Evolutionary conservation across 2,113 vertebrate genomes (phyloP).

Genomic region (Patagioenas fasciata): DNA sequence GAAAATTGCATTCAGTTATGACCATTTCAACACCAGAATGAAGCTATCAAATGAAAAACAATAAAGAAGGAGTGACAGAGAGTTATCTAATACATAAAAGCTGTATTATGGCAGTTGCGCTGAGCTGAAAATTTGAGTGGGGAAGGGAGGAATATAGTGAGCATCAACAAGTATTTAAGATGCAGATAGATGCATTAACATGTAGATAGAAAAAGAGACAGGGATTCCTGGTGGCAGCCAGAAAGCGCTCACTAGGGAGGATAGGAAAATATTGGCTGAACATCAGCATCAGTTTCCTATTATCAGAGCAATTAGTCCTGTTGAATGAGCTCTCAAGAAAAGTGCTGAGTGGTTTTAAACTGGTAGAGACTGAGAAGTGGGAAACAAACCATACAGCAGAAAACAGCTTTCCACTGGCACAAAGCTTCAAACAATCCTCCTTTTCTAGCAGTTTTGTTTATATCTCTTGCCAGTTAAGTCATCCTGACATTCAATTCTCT

Average conservation of each 20-base stretch:
- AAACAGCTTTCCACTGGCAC: neutral
- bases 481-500: neutral
- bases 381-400: neutral
- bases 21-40: neutral
- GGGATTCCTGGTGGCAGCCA: slow-evolving; percentile 30
- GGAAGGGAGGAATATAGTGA: neutral
- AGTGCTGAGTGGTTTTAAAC: slow-evolving; percentile 1
- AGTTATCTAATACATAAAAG: neutral
- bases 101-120: neutral
- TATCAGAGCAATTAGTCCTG: slow-evolving; percentile 48
- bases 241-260: slow-evolving; percentile 22
- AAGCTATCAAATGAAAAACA: neutral
- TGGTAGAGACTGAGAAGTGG: neutral
- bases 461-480: neutral
- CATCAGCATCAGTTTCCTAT: slow-evolving; percentile 38
- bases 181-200: neutral
- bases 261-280: slow-evolving; percentile 43
- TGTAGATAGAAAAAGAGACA: neutral
- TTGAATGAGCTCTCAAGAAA: slow-evolving; percentile 39
- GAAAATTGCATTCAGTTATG: neutral
- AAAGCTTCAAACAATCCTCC: neutral
- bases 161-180: neutral
- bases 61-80: neutral
- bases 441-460: neutral
- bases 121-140: neutral